Conservation (phyloP, 2,113 vertebrate genomes). For the Mixornis gularis region DNA sequence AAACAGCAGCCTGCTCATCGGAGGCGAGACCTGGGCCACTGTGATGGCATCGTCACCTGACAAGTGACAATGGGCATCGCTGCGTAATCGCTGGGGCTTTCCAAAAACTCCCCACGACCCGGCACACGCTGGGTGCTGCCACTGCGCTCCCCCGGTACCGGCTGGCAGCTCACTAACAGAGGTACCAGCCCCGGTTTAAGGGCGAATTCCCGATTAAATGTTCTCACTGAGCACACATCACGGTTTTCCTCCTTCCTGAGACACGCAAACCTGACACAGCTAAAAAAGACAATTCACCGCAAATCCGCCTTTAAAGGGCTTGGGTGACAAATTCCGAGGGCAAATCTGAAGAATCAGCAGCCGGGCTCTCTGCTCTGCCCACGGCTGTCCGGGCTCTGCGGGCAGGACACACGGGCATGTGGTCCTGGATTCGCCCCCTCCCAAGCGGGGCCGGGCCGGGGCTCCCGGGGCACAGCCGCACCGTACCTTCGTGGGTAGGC, state of each 20-base stretch:
- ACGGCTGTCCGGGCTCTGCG: not conserved
- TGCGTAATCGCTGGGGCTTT: not conserved
- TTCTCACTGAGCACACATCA: not conserved
- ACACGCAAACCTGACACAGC: rapidly evolving
- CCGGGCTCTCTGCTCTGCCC: not conserved
- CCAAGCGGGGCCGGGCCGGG: not conserved
- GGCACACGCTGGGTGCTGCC: not conserved
- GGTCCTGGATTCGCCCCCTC: not conserved
- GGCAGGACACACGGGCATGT: not conserved
- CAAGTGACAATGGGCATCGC: not conserved
- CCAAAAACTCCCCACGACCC: not conserved
- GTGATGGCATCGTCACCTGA: not conserved
- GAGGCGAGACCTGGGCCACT: not conserved
- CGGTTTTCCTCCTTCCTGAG: not conserved
- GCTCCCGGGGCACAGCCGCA: not conserved
- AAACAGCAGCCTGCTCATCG: not conserved
- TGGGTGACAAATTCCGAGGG: not conserved
- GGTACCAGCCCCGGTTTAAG: not conserved
- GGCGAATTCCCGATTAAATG: rapidly evolving
- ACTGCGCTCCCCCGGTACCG: not conserved
- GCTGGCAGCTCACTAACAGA: not conserved
- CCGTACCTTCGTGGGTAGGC: conserved; percentile 95
- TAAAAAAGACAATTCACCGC: not conserved
- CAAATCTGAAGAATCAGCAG: rapidly evolving
- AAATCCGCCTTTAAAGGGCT: not conserved